These are phyloP conservation scores for Prionchulus punctatus DNA, from an alignment of 2,888 invertebrate genomes.

Conservation along the genomic window DNA sequence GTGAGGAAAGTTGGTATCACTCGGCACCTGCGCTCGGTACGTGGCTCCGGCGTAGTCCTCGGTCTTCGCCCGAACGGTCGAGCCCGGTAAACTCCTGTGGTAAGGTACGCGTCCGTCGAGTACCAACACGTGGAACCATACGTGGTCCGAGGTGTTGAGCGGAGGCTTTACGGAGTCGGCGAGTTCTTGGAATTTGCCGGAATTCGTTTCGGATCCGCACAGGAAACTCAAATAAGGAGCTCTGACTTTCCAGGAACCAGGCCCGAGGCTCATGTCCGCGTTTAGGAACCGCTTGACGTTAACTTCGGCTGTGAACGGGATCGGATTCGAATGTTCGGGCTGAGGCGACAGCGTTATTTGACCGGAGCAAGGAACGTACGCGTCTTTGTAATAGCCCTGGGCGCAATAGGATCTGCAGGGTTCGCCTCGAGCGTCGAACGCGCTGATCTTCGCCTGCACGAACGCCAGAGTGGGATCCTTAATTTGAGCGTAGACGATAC, in stretches of 20 bases:
- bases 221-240: not conserved
- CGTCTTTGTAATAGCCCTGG: too few relatives aligned
- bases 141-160: conserved; percentile 24
- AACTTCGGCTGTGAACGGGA: not conserved
- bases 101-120: conserved; percentile 21
- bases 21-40: not conserved
- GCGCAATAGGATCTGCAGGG: too few relatives aligned
- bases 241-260: not conserved
- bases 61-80: conserved; percentile 12
- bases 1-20: not conserved
- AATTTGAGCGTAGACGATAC: not conserved
- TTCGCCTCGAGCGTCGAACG: too few relatives aligned
- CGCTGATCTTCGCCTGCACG: too few relatives aligned
- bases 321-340: not conserved
- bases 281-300: not conserved
- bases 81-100: conserved; percentile 24
- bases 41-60: not conserved
- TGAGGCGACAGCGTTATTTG: not conserved
- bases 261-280: not conserved
- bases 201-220: not conserved
- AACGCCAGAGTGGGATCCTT: not conserved
- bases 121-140: conserved; percentile 22
- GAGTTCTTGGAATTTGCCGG: not conserved
- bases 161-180: conserved; percentile 11
- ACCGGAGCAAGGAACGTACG: not conserved